A percentile compares a stretch with the other conserved stretches of the same genome.
phyloP scores from a whole-genome alignment of 1,140 invertebrate species.

The Pachyrhynchus sulphureomaculatus region DNA sequence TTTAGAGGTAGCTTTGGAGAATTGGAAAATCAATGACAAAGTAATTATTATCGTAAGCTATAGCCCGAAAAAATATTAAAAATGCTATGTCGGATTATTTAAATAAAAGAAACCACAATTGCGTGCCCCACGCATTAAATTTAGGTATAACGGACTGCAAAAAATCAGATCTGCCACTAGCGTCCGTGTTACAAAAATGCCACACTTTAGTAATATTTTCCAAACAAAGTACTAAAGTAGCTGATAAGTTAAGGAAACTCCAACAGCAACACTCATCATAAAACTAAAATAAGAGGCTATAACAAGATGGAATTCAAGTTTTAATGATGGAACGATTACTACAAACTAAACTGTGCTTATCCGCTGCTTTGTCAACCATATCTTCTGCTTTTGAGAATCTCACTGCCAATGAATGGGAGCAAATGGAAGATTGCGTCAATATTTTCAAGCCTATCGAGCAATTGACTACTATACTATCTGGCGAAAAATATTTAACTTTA shows the following conservation, averaged over 20 bases:
- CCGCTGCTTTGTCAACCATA: conserved; percentile 7
- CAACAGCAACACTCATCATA: conserved; percentile 32
- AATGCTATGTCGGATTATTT: conserved; percentile 5
- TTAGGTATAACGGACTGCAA: neutral
- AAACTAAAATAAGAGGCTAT: conserved; percentile 44
- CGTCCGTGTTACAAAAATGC: conserved; percentile 37
- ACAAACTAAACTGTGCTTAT: conserved; percentile 34
- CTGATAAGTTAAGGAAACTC: conserved; percentile 29
- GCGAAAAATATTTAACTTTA: no score
- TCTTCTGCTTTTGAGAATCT: conserved; percentile 21
- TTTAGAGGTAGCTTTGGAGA: neutral
- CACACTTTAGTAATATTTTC: conserved; percentile 7
- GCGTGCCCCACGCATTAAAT: no score
- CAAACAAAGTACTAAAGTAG: no score
- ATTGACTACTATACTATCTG: no score
- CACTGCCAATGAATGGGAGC: conserved; percentile 15
- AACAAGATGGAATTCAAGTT: conserved; percentile 47
- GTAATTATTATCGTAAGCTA: neutral
- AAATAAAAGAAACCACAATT: conserved; percentile 38
- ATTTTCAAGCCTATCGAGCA: conserved; percentile 22
- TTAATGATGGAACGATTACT: conserved; percentile 43
- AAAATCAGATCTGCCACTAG: conserved; percentile 20
- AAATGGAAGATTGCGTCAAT: conserved; percentile 3
- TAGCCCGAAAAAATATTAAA: neutral
- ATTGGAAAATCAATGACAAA: neutral